phyloP scores from a whole-genome alignment of 2,888 invertebrate genomes.

The Frankliniella intonsa region DNA sequence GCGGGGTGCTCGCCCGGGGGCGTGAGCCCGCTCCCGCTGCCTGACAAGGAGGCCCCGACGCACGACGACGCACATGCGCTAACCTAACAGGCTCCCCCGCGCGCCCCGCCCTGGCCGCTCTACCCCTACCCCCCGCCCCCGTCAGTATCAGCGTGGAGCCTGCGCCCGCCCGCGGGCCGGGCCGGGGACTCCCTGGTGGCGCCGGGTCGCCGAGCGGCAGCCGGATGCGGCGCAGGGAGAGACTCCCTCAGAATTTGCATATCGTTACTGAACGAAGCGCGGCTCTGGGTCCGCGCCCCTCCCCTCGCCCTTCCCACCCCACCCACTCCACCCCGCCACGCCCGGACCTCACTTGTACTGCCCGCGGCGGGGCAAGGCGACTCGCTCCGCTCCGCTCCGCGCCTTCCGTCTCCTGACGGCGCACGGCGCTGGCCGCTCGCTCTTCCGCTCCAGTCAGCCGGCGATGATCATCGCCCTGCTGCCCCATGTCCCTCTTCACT shows the following conservation, averaged over 20 bases:
- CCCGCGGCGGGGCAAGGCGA: neutral
- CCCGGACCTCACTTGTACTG: neutral
- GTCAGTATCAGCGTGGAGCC: too few species aligned
- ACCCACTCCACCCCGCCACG: neutral
- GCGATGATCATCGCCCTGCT: too few species aligned
- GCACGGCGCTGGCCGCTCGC: neutral
- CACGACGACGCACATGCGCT: neutral
- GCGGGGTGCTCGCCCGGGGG: neutral
- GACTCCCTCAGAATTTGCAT: neutral
- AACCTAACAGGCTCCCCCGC: neutral
- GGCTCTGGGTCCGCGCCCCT: neutral
- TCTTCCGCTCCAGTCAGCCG: too few species aligned
- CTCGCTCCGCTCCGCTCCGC: neutral
- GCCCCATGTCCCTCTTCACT: too few species aligned
- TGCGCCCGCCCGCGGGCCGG: neutral
- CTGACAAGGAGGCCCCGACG: too few species aligned
- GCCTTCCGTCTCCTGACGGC: too few species aligned
- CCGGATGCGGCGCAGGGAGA: too few species aligned
- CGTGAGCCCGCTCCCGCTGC: neutral
- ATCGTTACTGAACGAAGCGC: conserved; percentile 1
- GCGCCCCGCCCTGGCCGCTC: neutral
- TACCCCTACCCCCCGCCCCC: too few species aligned
- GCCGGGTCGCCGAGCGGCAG: too few species aligned
- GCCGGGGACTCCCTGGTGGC: neutral
- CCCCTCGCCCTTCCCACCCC: too few species aligned